Evolutionary conservation across 2,888 invertebrate species (phyloP).

Genomic region (Herminia tarsipennalis): DNA sequence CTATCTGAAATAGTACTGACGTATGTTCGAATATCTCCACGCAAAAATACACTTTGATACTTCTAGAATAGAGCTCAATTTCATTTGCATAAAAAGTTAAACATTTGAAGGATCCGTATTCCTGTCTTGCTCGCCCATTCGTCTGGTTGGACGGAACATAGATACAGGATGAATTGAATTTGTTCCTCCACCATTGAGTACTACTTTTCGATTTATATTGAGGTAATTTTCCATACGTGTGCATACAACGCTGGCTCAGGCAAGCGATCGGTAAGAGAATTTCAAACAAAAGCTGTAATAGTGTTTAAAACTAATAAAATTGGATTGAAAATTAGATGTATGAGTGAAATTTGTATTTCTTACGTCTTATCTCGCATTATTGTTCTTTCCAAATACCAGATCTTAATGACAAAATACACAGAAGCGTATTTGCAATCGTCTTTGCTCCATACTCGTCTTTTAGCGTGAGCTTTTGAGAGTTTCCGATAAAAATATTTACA

Average conservation of each 20-base stretch:
- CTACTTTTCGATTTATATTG: conserved; percentile 52
- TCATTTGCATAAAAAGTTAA: conserved; percentile 36
- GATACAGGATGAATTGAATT: conserved; percentile 83
- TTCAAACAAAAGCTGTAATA: conserved; percentile 16
- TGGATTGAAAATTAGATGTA: not conserved
- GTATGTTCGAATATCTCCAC: conserved; percentile 41
- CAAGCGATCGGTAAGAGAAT: not conserved
- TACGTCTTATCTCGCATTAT: conserved; percentile 37
- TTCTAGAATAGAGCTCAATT: conserved; percentile 19
- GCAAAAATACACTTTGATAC: conserved; percentile 38
- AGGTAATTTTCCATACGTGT: conserved; percentile 43
- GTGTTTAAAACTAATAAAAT: conserved; percentile 3
- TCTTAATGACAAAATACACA: conserved; percentile 32
- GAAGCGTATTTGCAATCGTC: not conserved
- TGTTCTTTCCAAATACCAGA: conserved; percentile 35
- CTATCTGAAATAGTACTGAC: conserved; percentile 45
- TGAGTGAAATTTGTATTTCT: conserved; percentile 28
- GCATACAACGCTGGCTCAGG: conserved; percentile 37
- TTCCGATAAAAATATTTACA: no score
- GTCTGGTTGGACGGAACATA: conserved; percentile 76
- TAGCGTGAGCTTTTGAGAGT: no score
- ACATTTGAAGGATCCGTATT: conserved; percentile 74
- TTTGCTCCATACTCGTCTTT: no score
- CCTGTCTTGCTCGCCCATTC: conserved; percentile 71
- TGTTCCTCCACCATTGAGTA: conserved; percentile 60